Evolutionary conservation across 2,888 invertebrate species (phyloP), one percentile per base, ranked within the genome.

Genomic region (Melieria picta): DNA sequence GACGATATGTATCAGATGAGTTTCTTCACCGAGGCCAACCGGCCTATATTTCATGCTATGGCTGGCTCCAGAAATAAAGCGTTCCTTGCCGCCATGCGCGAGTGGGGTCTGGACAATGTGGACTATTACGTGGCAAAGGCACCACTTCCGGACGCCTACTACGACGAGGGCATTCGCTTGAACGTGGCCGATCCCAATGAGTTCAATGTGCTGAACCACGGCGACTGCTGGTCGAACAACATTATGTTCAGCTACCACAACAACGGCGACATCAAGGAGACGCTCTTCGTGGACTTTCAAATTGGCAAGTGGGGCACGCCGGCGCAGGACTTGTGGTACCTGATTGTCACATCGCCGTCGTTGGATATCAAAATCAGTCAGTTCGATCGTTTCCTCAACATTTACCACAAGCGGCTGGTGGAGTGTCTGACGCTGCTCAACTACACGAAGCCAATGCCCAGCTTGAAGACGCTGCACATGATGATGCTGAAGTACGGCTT

Each of bases 191-290:
- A 81, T 43, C 79, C 79, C 1, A 72, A 62, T 6, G 81, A 79
- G n/a, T 68, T 85, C n/a, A 81, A 81, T 75, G 81, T 81, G 2
- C 72, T 84, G 0, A 85, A 84, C 75, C 85, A 85, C 72, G 85
- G 85, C 0, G 85, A 85, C 70, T 74, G 78, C 3, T 85, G 84
- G 85, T 74, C 78, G 10, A 85, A 85, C 65, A 85, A 85, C 55
- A 80, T 84, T 0, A 84, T 85, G 84, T 83, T 84, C 65, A 75
- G 74, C 1, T 77, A 82, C 69, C 74, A 80, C n/a, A 78, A 77
- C 0, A 69, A 75, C 6, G 81, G 79, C 0, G 65, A 70, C 5
- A 72, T 72, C 13, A 48, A 67, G 10, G 62, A 60, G 4, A 30
- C 43, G 4, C n/a, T 63, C 9, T 57, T 72, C 7, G 57, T 72